phyloP scores from a whole-genome alignment of 53 echinoderm and acorn worm genomes.

The Echinarachnius parma region DNA sequence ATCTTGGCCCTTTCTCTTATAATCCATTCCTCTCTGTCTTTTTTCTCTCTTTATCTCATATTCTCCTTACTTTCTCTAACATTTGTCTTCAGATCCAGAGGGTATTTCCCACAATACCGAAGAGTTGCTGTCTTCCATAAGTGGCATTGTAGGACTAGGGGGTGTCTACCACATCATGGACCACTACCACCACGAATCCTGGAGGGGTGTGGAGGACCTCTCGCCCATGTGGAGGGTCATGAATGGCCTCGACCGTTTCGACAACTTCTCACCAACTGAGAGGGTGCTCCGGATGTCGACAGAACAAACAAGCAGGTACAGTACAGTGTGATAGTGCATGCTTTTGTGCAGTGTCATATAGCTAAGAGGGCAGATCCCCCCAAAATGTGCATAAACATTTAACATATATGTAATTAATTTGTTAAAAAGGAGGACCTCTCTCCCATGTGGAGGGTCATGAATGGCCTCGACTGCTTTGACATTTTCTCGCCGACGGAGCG shows the following conservation, averaged over 20 bases:
- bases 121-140: slow-evolving; percentile 46
- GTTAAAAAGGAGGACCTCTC: slow-evolving; percentile 71
- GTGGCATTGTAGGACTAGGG: slow-evolving; percentile 63
- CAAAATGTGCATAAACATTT: too few species aligned
- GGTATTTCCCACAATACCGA: too few species aligned
- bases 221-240: slow-evolving; percentile 75
- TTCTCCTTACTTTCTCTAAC: too few species aligned
- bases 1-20: too few species aligned
- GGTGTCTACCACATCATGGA: slow-evolving; percentile 74
- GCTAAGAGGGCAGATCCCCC: too few species aligned
- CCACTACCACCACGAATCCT: slow-evolving; percentile 66
- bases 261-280: slow-evolving; percentile 52
- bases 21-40: too few species aligned
- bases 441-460: slow-evolving; percentile 71
- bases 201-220: slow-evolving; percentile 70
- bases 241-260: slow-evolving; percentile 60
- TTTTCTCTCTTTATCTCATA: too few species aligned
- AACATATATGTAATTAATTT: too few species aligned
- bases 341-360: too few species aligned
- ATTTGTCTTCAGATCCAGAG: too few species aligned
- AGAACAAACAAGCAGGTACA: slow-evolving; percentile 31
- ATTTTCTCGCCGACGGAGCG: slow-evolving; percentile 48
- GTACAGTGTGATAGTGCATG: too few species aligned
- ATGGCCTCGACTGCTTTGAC: slow-evolving; percentile 62
- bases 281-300: slow-evolving; percentile 23